Base-by-base conservation (phyloP, 2,888 invertebrate species). In the Tachina grossa region DNA sequence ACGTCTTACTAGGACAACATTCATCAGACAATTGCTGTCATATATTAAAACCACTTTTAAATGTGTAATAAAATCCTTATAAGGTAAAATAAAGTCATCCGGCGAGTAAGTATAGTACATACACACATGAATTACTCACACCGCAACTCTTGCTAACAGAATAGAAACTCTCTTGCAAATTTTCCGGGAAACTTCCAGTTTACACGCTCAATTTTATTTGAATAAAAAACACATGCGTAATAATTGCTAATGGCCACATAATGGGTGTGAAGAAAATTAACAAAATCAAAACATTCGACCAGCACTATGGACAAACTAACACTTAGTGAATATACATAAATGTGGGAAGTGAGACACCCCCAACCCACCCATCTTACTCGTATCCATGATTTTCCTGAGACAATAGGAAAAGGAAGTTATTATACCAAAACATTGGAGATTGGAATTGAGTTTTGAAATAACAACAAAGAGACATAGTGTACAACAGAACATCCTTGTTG, bases 361-460 rank as follows among this genome's bases (percentile, higher is more conserved):
- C 10, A 39, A 61, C 13, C 49, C 45, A 16, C 72, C 8, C 83
- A 53, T 31, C 43, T 31, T 31, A 31, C 31, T 31, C 31, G 31
- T 31, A 31, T 6, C 49, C 11, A 5, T 19, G 13, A 31, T 13
- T 10, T 9, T 31, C 22, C 22, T 13, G 45, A 65, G 71, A 76
- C 61, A 79, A 75, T 41, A 63, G 63, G 43, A 22, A 49, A 65
- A 80, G 82, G 74, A 79, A 69, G 75, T 82, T 85, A 85, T 83
- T 85, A 85, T 85, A 80, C 80, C 79, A 86, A 80, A 86, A 83
- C 83, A 83, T 80, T 86, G 83, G 86, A 86, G 86, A 86, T 59
- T 86, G 83, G 83, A 86, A 86, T 22, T 45, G 9, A 45, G 53
- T 66, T 49, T 59, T 5, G 31, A 45, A 65, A 22, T 39, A 41